Base-by-base conservation (phyloP, 2,797 vertebrate genomes). In the Calcarius lapponicus region DNA sequence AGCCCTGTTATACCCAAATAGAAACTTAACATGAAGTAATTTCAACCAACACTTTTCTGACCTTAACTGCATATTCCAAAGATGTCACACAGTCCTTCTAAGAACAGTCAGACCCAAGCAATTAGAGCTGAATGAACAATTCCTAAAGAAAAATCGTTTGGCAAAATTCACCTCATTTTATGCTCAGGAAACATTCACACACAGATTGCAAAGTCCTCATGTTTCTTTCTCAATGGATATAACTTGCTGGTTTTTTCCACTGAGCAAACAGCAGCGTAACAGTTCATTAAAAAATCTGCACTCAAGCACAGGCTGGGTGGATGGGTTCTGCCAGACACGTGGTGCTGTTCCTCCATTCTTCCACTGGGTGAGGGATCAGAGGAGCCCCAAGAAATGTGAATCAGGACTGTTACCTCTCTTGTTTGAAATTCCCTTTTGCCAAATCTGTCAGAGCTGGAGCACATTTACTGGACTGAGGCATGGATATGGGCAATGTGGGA, bases 61-160 rank as follows among this genome's bases (percentile, higher is more conserved):
- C 92, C 79, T 94, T 88, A 92, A 48, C 58, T 43, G 32, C 3
- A 1, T 32, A 50, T 67, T 79, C 67, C 87, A 51, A 69, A 95
- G 58, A 48, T 40, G 22, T 81, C 91, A 94, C 64, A 57, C 32
- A 21, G 89, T 43, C 86, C 38, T 81, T 40, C 28, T 62, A 86
- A 79, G 61, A 95, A 73, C 83, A 86, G 70, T 28, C 53, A 67
- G 34, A 91, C 45, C 51, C 34, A 40, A 73, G 89, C 71, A 93
- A 96, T 83, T 96, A 97, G 73, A 72, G 31, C 38, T 88, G 91
- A 95, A 93, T 83, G 95, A 96, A 93, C 73, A 88, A 88, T 84
- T 91, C 6, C 4, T 80, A 90, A 93, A 61, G 74, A 94, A 94
- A 73, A 96, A 92, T 67, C 7, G 4, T 75, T 54, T 76, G 78